Conservation (phyloP, 1,140 invertebrate genomes). For the Temnothorax longispinosus region DNA sequence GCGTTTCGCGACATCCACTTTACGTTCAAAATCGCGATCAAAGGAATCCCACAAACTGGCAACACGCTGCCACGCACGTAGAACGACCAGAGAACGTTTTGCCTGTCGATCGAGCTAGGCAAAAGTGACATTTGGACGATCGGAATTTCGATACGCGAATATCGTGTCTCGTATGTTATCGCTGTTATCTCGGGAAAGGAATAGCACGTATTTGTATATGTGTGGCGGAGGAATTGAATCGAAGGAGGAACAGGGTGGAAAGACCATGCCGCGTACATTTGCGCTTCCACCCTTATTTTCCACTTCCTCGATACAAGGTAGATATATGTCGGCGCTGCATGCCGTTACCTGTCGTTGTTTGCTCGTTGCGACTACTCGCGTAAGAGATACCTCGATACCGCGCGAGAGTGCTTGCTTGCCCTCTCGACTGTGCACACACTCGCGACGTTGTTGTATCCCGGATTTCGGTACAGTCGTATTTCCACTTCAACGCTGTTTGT, state of each 20-base stretch:
- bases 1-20: not conserved
- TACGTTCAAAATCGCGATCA: conserved; percentile 38
- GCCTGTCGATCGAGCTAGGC: conserved; percentile 29
- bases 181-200: conserved; percentile 41
- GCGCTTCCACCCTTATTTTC: conserved; percentile 32
- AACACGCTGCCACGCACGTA: conserved; percentile 36
- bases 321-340: not conserved
- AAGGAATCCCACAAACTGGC: conserved; percentile 28
- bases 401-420: conserved; percentile 29
- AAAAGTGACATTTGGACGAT: conserved; percentile 43
- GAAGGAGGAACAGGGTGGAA: conserved; percentile 21
- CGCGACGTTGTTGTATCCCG: conserved; percentile 34
- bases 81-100: conserved; percentile 17
- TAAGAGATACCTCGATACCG: conserved; percentile 48
- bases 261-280: conserved; percentile 43
- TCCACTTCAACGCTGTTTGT: conserved; percentile 16
- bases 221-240: conserved; percentile 52
- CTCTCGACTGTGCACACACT: conserved; percentile 43
- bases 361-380: conserved; percentile 35
- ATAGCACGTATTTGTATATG: not conserved
- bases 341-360: conserved; percentile 42
- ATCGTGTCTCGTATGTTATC: conserved; percentile 39
- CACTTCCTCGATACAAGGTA: conserved; percentile 21
- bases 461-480: conserved; percentile 24
- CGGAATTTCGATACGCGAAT: conserved; percentile 58